These are phyloP conservation scores for Melanotaenia trifasciata DNA, from an alignment of 2,797 vertebrate species.

Conservation along the genomic window DNA sequence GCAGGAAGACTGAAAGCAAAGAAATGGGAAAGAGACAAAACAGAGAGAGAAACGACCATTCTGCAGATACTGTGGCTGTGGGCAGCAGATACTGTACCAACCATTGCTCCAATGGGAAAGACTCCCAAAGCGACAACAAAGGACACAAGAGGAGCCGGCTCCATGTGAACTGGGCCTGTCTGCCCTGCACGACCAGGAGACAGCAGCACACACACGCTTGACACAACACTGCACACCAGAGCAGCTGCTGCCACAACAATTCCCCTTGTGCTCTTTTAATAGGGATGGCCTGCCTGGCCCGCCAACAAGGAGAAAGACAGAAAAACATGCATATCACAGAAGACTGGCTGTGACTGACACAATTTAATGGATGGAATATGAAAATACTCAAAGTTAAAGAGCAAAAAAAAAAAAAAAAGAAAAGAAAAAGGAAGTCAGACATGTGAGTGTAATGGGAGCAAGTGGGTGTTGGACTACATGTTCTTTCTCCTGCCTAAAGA, in stretches of 20 bases:
- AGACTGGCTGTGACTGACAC: constrained; percentile 72
- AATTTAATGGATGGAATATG: constrained; percentile 41
- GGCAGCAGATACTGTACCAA: constrained; percentile 61
- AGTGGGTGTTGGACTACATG: constrained; percentile 41
- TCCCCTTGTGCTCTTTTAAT: constrained; percentile 81
- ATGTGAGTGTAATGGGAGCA: constrained; percentile 32
- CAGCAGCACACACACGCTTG: constrained; percentile 39
- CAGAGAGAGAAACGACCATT: constrained; percentile 26
- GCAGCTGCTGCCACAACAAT: constrained; percentile 83
- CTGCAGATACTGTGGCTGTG: constrained; percentile 44
- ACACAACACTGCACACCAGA: constrained; percentile 54
- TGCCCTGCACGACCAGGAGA: constrained; percentile 72
- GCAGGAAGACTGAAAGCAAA: constrained; percentile 8
- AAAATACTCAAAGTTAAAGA: constrained; percentile 30
- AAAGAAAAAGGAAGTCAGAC: constrained; percentile 12
- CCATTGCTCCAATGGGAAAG: constrained; percentile 67
- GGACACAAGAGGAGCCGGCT: constrained; percentile 84
- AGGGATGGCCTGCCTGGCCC: constrained; percentile 57
- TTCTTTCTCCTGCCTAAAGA: constrained; percentile 35
- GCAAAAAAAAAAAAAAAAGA: not conserved
- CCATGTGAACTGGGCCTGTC: constrained; percentile 79
- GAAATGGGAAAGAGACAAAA: constrained; percentile 23
- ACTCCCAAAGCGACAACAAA: constrained; percentile 84
- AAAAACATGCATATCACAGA: constrained; percentile 62
- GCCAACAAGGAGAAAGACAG: constrained; percentile 66